Base-by-base conservation (phyloP, 2,888 invertebrate species). In the Pedicia rivosa region DNA sequence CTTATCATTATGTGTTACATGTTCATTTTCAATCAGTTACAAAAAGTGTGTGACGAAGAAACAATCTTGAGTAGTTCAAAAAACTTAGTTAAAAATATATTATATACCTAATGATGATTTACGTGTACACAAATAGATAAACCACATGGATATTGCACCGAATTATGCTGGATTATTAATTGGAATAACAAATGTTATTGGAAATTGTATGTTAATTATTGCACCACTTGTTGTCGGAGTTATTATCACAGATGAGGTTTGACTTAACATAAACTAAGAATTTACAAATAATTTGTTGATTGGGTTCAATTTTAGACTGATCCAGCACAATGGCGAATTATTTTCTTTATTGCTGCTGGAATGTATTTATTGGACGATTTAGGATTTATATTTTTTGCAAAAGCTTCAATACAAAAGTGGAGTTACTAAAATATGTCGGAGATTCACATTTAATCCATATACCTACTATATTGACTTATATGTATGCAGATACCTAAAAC, bases 61-160 rank as follows among this genome's bases (percentile, higher is more conserved):
- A n/a, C n/a, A n/a, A n/a, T n/a, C n/a, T n/a, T n/a, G n/a, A n/a
- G n/a, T n/a, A n/a, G n/a, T n/a, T n/a, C n/a, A n/a, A n/a, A n/a
- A n/a, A n/a, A n/a, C n/a, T n/a, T n/a, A n/a, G n/a, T n/a, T n/a
- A n/a, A n/a, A n/a, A n/a, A n/a, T n/a, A n/a, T n/a, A n/a, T n/a
- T n/a, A n/a, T n/a, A n/a, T n/a, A n/a, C n/a, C n/a, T n/a, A n/a
- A n/a, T n/a, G n/a, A n/a, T n/a, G n/a, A n/a, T n/a, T n/a, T n/a
- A n/a, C n/a, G n/a, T n/a, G n/a, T n/a, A n/a, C n/a, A n/a, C n/a
- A n/a, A 24, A n/a, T 70, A 80, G 74, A 66, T 22, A 24, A 86
- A 83, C 44, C 84, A 84, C 50, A 79, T 88, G 42, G 87, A 87
- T 60, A 62, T 88, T 35, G 78, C 86, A 6, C 84, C 86, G 1